Evolutionary conservation across 2,113 vertebrate genomes (phyloP).

Genomic region (Mungos mungo): DNA sequence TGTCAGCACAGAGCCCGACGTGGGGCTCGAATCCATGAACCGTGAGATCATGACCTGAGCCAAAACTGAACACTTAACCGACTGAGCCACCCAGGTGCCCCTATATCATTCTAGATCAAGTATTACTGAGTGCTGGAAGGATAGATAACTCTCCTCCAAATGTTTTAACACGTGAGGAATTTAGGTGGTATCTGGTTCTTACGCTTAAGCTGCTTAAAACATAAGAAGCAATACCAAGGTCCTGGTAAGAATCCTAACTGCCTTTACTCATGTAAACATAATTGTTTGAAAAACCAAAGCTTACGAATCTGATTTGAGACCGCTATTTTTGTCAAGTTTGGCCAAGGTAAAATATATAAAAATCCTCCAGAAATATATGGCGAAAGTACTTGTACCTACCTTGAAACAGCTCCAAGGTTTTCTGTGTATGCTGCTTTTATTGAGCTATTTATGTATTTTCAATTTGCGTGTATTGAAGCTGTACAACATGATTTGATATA

Average conservation of each 20-base stretch:
- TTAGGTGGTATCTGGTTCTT: neutral
- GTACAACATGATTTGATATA: neutral
- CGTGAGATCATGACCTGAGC: too few relatives aligned
- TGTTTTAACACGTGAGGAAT: neutral
- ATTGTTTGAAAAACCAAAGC: neutral
- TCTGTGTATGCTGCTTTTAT: neutral
- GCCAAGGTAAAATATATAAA: neutral
- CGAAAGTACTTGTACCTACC: neutral
- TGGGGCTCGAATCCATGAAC: too few relatives aligned
- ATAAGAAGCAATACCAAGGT: neutral
- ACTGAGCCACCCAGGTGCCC: too few relatives aligned
- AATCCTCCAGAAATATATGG: neutral
- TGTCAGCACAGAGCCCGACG: too few relatives aligned
- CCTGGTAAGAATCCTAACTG: neutral
- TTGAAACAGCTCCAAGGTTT: neutral
- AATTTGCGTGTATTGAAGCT: neutral
- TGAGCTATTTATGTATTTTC: neutral
- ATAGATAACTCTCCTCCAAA: neutral
- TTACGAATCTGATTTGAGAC: neutral
- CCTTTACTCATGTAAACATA: neutral
- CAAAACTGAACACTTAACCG: too few relatives aligned
- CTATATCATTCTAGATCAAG: rapidly evolving
- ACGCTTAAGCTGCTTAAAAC: neutral
- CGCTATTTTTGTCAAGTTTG: neutral
- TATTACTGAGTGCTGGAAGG: neutral